Base-by-base conservation (phyloP, 92 coral and sea anemone genomes). In the Paramuricea clavata region DNA sequence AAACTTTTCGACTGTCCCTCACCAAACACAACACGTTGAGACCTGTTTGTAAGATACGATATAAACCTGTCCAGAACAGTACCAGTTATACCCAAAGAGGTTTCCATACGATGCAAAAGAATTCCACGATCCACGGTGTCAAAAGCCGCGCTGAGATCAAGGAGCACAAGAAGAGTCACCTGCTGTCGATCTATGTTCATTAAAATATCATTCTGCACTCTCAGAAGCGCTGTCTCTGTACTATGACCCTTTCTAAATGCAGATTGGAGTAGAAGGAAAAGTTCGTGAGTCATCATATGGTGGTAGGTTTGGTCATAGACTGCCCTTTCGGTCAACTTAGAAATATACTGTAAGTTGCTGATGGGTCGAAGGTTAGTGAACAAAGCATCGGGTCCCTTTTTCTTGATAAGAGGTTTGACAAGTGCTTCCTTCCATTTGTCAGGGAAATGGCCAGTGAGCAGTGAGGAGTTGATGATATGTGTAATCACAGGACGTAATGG, bases 291-390 rank as follows among this genome's bases (percentile, higher is more conserved):
- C 34, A 30, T 22, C 36, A 6, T 67, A 67, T 67, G 39, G 39
- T 22, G 31, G 73, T 69, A 33, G 39, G 43, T 33, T 69, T 28
- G 75, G 75, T 30, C 43, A 30, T 28, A 31, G 28, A 32, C 44
- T 5, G 87, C 87, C 12, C 87, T 76, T 27, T 83, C 87, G 16
- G 87, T 83, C 30, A 83, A 44, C 42, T 83, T 82, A 12, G 78
- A 82, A 31, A 82, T 22, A 42, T 0, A 82, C 39, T 60, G 74
- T 33, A 80, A 34, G 50, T 80, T 80, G 57, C 85, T 80, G 17
- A 80, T 36, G n/a, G 85, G 87, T 10, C 87, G 78, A n/a, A 81
- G 35, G 61, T 67, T 81, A 34, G 15, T 25, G 33, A 81, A 81
- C 56, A 2, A 31, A n/a, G 75, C 39, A 28, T 30, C 42, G 44